Conservation (phyloP, 2,888 invertebrate genomes). For the Dryocosmus kuriphilus region DNA sequence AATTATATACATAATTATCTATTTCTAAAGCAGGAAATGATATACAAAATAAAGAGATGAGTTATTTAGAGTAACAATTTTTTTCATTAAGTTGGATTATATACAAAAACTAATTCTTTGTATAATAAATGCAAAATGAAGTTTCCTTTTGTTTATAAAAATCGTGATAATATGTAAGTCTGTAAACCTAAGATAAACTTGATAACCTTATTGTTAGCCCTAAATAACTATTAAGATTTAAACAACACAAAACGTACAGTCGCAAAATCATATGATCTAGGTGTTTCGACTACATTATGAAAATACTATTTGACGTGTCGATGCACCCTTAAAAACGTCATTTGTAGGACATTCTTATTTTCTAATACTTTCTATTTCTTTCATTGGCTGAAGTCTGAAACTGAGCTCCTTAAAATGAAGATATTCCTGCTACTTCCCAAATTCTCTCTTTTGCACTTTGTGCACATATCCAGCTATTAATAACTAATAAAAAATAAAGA, state of each 20-base stretch:
- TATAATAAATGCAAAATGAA: neutral
- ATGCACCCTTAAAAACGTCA: neutral
- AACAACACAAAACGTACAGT: neutral
- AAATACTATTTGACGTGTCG: slow-evolving; percentile 4
- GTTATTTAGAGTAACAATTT: neutral
- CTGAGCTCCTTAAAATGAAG: neutral
- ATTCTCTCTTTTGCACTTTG: neutral
- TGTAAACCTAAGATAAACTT: neutral
- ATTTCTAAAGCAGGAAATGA: too few relatives aligned
- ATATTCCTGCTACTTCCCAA: neutral
- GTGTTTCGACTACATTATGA: neutral
- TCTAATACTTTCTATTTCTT: neutral
- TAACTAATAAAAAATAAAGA: slow-evolving; percentile 1
- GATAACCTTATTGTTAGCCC: neutral
- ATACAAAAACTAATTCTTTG: neutral
- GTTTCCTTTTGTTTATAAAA: neutral
- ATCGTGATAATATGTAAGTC: neutral
- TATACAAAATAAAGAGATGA: neutral
- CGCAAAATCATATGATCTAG: neutral
- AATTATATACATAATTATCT: too few relatives aligned
- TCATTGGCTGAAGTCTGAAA: neutral
- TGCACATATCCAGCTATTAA: neutral
- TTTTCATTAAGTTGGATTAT: neutral
- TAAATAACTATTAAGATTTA: neutral
- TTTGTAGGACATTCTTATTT: neutral